These are phyloP conservation scores for Harpalus rubripes DNA, from an alignment of 2,888 invertebrate species.

Conservation along the genomic window DNA sequence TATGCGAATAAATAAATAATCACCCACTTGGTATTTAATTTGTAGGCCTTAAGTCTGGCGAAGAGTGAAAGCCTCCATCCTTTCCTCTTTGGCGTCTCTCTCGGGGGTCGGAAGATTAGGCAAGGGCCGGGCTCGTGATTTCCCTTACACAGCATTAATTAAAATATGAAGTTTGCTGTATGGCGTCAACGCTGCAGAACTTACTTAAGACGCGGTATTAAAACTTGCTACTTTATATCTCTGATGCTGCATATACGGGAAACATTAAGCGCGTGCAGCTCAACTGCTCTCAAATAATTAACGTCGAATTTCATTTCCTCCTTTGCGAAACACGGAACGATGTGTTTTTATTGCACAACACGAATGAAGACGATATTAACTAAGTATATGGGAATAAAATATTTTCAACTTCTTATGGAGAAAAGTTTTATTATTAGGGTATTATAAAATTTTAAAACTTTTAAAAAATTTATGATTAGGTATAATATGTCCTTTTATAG, in stretches of 20 bases:
- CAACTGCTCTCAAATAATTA: slow-evolving; percentile 56
- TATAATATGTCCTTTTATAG: too few relatives aligned
- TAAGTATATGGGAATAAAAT: not conserved
- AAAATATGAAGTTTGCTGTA: slow-evolving; percentile 63
- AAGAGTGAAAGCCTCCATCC: not conserved
- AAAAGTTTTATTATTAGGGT: too few relatives aligned
- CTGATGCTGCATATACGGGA: slow-evolving; percentile 38
- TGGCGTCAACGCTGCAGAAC: slow-evolving; percentile 50
- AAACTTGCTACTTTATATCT: slow-evolving; percentile 64
- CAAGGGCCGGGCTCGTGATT: slow-evolving; percentile 45
- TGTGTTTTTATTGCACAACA: slow-evolving; percentile 19
- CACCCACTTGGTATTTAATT: not conserved
- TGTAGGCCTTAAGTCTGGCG: not conserved
- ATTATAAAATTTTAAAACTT: too few relatives aligned
- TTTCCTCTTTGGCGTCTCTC: not conserved
- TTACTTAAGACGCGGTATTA: slow-evolving; percentile 63
- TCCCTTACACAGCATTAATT: slow-evolving; percentile 60
- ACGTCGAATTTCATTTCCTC: slow-evolving; percentile 36
- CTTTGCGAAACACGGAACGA: not conserved
- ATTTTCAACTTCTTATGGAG: too few relatives aligned
- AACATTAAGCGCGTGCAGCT: slow-evolving; percentile 35
- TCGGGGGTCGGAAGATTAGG: slow-evolving; percentile 44
- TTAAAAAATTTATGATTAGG: too few relatives aligned
- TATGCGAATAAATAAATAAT: slow-evolving; percentile 1
- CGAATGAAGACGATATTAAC: not conserved